Evolutionary conservation across 2,888 invertebrate genomes (phyloP).

Genomic region (Spodoptera picta): DNA sequence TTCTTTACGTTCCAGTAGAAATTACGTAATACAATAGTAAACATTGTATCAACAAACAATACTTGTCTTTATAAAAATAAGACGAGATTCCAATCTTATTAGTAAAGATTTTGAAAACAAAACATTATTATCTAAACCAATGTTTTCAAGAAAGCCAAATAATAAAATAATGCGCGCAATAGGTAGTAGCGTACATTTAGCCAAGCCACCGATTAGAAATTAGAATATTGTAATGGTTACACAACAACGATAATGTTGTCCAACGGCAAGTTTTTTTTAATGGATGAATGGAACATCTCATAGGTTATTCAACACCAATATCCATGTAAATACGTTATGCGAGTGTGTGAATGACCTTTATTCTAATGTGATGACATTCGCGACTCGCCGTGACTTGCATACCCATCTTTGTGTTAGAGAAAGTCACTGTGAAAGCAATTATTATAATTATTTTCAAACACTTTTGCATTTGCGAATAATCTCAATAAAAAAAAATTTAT

Average conservation of each 20-base stretch:
- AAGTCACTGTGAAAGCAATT: slow-evolving; percentile 47
- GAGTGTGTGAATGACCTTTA: slow-evolving; percentile 35
- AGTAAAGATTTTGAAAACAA: too few species aligned
- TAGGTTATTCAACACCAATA: slow-evolving; percentile 11
- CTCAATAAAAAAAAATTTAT: slow-evolving; percentile 24
- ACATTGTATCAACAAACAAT: too few species aligned
- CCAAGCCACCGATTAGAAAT: too few species aligned
- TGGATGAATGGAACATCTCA: neutral
- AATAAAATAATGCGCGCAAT: too few species aligned
- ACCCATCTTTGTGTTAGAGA: slow-evolving; percentile 35
- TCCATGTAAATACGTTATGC: slow-evolving; percentile 6
- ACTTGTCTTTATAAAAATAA: too few species aligned
- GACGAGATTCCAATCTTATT: too few species aligned
- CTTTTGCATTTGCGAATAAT: slow-evolving; percentile 25
- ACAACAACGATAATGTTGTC: neutral
- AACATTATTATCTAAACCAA: too few species aligned
- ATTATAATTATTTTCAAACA: slow-evolving; percentile 26
- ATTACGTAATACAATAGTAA: too few species aligned
- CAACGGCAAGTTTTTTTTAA: neutral
- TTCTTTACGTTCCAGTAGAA: too few species aligned
- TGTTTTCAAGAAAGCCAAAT: too few species aligned
- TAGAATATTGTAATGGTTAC: too few species aligned
- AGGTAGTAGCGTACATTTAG: too few species aligned
- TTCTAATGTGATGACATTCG: slow-evolving; percentile 35
- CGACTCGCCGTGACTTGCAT: slow-evolving; percentile 16